A percentile compares a stretch with the other conserved stretches of the same genome.
Evolutionary conservation across 2,113 vertebrate genomes (phyloP).

Genomic region (Astur gentilis): DNA sequence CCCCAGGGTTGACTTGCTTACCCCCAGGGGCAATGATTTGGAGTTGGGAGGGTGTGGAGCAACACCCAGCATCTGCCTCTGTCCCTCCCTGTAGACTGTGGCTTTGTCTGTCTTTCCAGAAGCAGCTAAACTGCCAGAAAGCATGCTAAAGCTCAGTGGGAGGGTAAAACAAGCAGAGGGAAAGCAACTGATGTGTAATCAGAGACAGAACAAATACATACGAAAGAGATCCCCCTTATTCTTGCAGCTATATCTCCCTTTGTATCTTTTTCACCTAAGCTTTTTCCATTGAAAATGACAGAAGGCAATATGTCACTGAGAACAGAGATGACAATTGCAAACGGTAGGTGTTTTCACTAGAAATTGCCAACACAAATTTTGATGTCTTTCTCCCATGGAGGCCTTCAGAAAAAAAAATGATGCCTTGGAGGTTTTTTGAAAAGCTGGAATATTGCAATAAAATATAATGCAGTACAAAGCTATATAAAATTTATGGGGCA

Average conservation of each 20-base stretch:
- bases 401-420: background rate
- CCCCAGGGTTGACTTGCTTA: background rate
- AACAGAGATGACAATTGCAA: background rate
- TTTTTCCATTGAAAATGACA: background rate
- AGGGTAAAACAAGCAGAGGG: background rate
- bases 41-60: background rate
- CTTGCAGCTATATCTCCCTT: background rate
- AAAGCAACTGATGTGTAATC: background rate
- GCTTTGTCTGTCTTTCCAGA: background rate
- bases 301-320: background rate
- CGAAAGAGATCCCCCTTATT: background rate
- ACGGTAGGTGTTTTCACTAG: background rate
- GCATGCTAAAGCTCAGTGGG: background rate
- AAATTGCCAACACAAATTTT: slow-evolving; percentile 1
- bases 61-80: background rate
- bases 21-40: background rate
- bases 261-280: background rate
- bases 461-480: background rate
- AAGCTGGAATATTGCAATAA: slow-evolving; percentile 34
- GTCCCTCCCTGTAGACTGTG: background rate
- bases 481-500: slow-evolving; percentile 46
- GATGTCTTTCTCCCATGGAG: background rate
- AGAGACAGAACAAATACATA: background rate
- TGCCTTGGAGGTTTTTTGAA: slow-evolving; percentile 13
- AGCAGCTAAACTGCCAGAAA: background rate